Evolutionary conservation across 1,140 invertebrate species (phyloP), one percentile per base, ranked within the genome.

Genomic region (Pinna nobilis): DNA sequence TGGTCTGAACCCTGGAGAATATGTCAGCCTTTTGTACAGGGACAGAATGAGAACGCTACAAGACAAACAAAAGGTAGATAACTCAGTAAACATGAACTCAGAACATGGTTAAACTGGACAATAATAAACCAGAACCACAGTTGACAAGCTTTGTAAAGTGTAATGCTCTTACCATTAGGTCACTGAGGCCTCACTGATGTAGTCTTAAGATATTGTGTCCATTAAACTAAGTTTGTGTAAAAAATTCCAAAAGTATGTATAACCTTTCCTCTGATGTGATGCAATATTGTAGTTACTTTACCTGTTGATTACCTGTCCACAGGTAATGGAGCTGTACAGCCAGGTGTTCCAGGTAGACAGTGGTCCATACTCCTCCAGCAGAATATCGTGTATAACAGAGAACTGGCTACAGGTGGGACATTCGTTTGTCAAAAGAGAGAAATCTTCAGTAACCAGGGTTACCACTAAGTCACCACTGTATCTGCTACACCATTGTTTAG

Each of bases 21-120:
- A 91, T 88, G 91, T 95, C 0, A 90, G 93, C 72, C 90, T 97
- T 64, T 91, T 98, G 51, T 98, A 97, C 85, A 90, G 92, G 1
- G 93, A 94, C 80, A 91, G 96, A 79, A 95, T 98, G 93, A 90
- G 95, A 79, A 94, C 92, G 44, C 50, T 76, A 1, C 89, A 90
- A 74, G 96, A 97, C 87, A 94, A 94, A 89, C 81, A 91, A 33
- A 90, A 90, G 84, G 92, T 94, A 73, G n/a, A 23, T 74, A 20
- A 35, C 20, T 60, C 23, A 35, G 47, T 4, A 37, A 18, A 35
- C 23, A 49, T 28, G 3, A 15, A 47, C 3, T 15, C 37, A 18
- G 32, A 33, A 47, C n/a, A 49, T 65, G 15, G 37, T 15, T 25
- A 30, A 28, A 65, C 47, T 49, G 30, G 25, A 49, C 28, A 6